A percentile compares a stretch with the other conserved stretches of the same genome.
phyloP scores from a whole-genome alignment of 2,113 vertebrate species.

The Callocephalon fimbriatum region DNA sequence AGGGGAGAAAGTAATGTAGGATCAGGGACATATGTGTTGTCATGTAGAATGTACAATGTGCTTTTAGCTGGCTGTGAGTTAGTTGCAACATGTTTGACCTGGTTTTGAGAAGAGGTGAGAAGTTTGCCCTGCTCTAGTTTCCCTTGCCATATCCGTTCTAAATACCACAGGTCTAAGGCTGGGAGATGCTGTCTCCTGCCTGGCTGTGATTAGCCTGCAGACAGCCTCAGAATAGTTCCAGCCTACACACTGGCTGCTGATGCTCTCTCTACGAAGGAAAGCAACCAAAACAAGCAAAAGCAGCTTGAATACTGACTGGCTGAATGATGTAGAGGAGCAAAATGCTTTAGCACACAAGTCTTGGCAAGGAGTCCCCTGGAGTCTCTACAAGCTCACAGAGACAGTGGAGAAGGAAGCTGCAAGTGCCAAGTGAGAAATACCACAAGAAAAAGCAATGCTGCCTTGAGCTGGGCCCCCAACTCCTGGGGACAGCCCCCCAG shows the following conservation, averaged over 20 bases:
- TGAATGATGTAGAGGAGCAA: neutral
- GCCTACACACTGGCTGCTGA: neutral
- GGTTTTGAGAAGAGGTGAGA: neutral
- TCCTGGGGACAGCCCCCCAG: neutral
- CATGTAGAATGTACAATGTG: neutral
- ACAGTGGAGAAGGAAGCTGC: neutral
- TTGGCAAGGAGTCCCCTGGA: neutral
- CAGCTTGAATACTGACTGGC: neutral
- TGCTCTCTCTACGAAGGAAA: neutral
- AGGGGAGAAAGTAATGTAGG: neutral
- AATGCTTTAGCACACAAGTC: neutral
- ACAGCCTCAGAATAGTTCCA: slow-evolving; percentile 31
- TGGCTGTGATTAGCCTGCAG: neutral
- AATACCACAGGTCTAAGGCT: neutral
- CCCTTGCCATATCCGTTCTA: neutral
- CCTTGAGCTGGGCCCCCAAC: neutral
- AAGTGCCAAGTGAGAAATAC: neutral
- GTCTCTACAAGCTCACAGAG: neutral
- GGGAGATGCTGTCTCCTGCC: neutral
- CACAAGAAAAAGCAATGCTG: neutral
- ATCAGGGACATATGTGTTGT: neutral
- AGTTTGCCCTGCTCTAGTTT: neutral
- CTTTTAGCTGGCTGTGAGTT: neutral
- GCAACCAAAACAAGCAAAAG: neutral
- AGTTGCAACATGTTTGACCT: neutral